Percentiles rank a stretch among this genome's conserved stretches.
phyloP scores from a whole-genome alignment of 2,888 invertebrate species.

The Agrochola lota region DNA sequence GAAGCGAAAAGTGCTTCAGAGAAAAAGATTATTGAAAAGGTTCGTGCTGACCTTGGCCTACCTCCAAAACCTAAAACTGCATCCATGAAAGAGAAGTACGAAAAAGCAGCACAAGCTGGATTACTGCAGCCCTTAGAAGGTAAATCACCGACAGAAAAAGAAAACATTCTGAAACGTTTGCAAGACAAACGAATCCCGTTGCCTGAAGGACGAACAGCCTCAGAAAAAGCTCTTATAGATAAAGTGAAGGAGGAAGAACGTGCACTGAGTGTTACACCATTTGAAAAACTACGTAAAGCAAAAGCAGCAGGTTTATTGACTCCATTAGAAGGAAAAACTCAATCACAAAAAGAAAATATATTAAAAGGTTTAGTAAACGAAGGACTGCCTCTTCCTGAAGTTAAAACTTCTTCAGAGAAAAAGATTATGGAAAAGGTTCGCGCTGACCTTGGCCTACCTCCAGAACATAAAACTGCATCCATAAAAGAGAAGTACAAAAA shows the following conservation, averaged over 20 bases:
- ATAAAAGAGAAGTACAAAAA: neutral
- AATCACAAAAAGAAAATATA: neutral
- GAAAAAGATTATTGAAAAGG: neutral
- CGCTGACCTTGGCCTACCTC: constrained; percentile 8
- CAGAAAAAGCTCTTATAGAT: neutral
- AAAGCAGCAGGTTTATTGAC: neutral
- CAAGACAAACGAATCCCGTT: neutral
- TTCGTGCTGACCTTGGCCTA: neutral
- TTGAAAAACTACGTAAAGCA: neutral
- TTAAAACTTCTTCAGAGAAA: neutral
- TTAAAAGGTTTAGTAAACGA: neutral
- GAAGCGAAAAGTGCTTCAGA: neutral
- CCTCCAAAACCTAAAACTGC: neutral
- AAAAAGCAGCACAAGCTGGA: neutral
- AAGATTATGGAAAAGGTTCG: neutral
- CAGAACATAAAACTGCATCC: neutral
- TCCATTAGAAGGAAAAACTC: neutral
- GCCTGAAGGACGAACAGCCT: neutral
- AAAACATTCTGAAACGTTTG: neutral
- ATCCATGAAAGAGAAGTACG: neutral
- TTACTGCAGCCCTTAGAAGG: neutral
- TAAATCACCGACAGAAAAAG: neutral
- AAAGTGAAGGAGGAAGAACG: neutral
- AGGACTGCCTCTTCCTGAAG: neutral
- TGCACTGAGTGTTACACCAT: accelerated